Percentiles rank a stretch among this genome's conserved stretches.
These are phyloP conservation scores for Rhineura floridana DNA, from an alignment of 2,113 vertebrate species.

Conservation along the genomic window DNA sequence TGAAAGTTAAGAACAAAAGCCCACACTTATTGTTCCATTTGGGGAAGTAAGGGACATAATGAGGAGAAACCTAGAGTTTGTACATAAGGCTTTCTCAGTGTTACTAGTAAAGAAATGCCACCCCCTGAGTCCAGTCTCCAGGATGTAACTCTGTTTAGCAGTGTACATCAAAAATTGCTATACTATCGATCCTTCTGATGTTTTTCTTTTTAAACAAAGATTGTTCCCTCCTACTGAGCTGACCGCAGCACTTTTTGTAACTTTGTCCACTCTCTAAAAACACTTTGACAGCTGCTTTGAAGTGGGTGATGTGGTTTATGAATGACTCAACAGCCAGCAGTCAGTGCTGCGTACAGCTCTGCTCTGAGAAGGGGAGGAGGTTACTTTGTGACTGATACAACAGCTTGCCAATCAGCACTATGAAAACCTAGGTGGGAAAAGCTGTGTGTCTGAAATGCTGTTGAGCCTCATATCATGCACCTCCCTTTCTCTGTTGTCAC, in stretches of 20 bases:
- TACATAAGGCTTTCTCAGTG: not conserved
- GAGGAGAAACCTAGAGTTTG: not conserved
- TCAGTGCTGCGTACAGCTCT: not conserved
- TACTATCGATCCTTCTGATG: not conserved
- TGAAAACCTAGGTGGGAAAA: not conserved
- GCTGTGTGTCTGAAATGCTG: too few species aligned
- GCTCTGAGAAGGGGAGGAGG: not conserved
- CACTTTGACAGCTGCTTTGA: not conserved
- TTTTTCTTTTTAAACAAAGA: not conserved
- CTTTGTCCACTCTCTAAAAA: not conserved
- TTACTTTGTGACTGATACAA: not conserved
- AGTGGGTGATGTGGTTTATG: not conserved
- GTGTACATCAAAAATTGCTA: not conserved
- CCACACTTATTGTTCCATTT: not conserved
- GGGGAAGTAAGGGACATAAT: not conserved
- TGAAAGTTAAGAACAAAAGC: not conserved
- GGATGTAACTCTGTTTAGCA: not conserved
- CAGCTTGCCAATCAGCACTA: not conserved
- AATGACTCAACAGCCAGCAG: not conserved
- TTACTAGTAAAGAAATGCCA: not conserved
- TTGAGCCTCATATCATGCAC: too few species aligned
- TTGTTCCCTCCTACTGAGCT: not conserved
- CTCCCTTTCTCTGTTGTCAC: too few species aligned
- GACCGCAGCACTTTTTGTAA: not conserved
- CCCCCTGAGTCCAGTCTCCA: not conserved